Base-by-base conservation (phyloP, 2,888 invertebrate genomes). In the Leptarthrus brevirostris region DNA sequence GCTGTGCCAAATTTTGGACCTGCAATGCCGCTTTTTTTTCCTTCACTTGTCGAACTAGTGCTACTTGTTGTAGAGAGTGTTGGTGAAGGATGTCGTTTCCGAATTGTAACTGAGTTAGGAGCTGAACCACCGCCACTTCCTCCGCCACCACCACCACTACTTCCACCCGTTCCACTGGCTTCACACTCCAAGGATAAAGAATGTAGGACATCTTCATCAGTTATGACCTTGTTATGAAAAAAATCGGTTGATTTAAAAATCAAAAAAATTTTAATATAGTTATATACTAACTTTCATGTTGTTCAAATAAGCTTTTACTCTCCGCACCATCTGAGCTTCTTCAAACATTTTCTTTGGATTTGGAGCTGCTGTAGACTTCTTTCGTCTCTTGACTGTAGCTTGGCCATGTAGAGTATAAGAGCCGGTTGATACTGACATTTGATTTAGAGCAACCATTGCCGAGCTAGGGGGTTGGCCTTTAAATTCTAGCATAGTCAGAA, bases 261-360 rank as follows among this genome's bases (percentile, higher is more conserved):
- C 4, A 36, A 61, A n/a, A n/a, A 20, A 3, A 20, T 12, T 8
- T 6, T 40, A n/a, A 36, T 0, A 20, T 3, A 36, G 22, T n/a
- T 22, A 20, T 8, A 52, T 20, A 8, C 16, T 66, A 54, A 78
- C 84, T 80, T 95, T 93, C 88, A 98, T 91, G 80, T 95, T 93
- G 78, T 93, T 93, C 75, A 99, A 88, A 86, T 99, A 99, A 2
- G 98, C 94, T 84, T 98, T 97, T 3, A 98, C 98, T 73, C 97
- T 89, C 30, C 98, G 89, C 73, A 97, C 97, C 98, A 98, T 98
- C 86, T 98, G 96, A 30, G 98, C 97, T 87, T 98, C 97, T 85
- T 98, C 98, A 85, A 96, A 98, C 97, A 98, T 97, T 85, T 97
- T 97, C 86, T 97, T 97, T 69, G 96, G 95, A 86, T 98, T 97